Evolutionary conservation across 1,140 invertebrate genomes (phyloP).

Genomic region (Nymphalis io): DNA sequence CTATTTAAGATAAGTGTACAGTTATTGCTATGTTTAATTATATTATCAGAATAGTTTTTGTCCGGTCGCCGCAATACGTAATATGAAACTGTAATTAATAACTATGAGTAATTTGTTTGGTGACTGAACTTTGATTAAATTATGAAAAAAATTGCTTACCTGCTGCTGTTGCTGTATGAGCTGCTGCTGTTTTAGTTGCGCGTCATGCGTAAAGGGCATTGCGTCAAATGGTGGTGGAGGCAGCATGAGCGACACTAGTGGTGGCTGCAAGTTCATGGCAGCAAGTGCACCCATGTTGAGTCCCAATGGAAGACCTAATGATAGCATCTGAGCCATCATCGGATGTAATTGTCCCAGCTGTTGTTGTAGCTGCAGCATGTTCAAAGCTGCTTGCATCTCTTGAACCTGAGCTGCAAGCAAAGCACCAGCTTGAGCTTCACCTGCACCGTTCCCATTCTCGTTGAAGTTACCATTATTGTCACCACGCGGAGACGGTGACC

Average conservation of each 20-base stretch:
- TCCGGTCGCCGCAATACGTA: neutral
- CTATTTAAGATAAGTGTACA: no score
- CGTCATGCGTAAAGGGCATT: conserved; percentile 81
- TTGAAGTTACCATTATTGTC: conserved; percentile 76
- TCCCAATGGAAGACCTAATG: conserved; percentile 90
- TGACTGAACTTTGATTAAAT: neutral
- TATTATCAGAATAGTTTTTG: neutral
- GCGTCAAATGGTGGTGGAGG: conserved; percentile 88
- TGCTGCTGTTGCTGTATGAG: conserved; percentile 86
- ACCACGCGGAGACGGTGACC: conserved; percentile 81
- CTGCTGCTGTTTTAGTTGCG: conserved; percentile 86
- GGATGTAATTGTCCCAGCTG: conserved; percentile 89
- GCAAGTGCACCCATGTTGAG: conserved; percentile 91
- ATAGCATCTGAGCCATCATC: conserved; percentile 85
- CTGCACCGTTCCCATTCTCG: conserved; percentile 82
- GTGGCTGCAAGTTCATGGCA: conserved; percentile 93
- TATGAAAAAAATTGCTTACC: conserved; percentile 73
- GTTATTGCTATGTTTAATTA: neutral
- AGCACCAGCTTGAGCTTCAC: conserved; percentile 80
- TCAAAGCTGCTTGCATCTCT: conserved; percentile 92
- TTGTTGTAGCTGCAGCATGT: conserved; percentile 93
- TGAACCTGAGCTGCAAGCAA: conserved; percentile 89
- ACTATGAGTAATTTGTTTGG: neutral
- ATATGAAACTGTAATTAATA: neutral
- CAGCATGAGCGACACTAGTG: conserved; percentile 94